These are phyloP conservation scores for Alouatta palliata DNA, from an alignment of 2,113 vertebrate genomes.

Conservation along the genomic window DNA sequence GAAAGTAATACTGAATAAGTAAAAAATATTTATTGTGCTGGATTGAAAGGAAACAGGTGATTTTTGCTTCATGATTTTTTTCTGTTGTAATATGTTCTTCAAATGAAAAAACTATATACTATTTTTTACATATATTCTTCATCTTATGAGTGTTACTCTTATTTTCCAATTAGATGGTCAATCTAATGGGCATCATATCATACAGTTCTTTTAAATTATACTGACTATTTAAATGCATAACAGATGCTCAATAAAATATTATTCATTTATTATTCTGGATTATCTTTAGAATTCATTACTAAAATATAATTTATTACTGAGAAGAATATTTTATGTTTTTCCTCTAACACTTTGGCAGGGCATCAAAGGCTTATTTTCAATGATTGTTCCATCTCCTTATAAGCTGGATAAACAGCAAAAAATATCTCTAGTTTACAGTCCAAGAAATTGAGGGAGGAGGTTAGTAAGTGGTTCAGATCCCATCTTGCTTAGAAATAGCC, in stretches of 20 bases:
- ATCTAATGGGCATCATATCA: background rate
- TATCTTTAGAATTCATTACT: slow-evolving; percentile 40
- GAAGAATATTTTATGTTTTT: background rate
- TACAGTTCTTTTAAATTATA: background rate
- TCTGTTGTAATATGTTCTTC: background rate
- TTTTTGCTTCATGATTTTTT: slow-evolving; percentile 37
- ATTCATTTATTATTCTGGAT: background rate
- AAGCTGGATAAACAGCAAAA: background rate
- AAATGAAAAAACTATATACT: background rate
- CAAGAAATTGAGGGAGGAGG: background rate
- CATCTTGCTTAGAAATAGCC: background rate
- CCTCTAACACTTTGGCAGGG: background rate
- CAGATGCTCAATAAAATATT: background rate
- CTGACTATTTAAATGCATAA: background rate
- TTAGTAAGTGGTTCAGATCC: background rate
- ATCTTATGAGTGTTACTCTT: background rate
- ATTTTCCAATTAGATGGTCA: slow-evolving; percentile 11
- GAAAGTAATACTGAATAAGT: slow-evolving; percentile 36
- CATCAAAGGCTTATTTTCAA: background rate
- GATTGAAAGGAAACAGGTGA: background rate
- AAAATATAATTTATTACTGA: background rate
- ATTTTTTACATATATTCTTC: background rate
- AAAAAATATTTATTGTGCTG: background rate
- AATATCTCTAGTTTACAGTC: background rate
- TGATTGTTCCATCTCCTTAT: background rate